A percentile compares a stretch with the other conserved stretches of the same genome.
Conservation (phyloP, 2,797 vertebrate species). For the Manis pentadactyla region DNA sequence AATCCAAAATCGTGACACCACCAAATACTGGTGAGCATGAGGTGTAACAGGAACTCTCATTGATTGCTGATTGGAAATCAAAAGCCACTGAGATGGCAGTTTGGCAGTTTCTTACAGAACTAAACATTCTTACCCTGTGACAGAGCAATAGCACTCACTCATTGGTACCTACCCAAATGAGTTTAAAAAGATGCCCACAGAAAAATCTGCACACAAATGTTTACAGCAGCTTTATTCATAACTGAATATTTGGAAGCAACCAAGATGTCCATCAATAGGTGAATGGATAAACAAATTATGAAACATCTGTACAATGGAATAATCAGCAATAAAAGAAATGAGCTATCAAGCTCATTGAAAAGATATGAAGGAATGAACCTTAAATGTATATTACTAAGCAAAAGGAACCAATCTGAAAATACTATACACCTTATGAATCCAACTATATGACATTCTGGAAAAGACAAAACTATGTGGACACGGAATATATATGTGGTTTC, state of each 20-base stretch:
- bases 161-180: neutral
- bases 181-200: neutral
- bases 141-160: neutral
- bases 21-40: neutral
- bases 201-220: neutral
- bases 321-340: neutral
- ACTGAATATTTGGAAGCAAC: neutral
- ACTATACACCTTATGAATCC: neutral
- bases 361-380: neutral
- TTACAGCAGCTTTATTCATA: neutral
- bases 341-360: neutral
- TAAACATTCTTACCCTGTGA: neutral
- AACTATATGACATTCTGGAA: neutral
- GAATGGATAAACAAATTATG: neutral
- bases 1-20: neutral
- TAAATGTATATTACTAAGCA: neutral
- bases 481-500: neutral
- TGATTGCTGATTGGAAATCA: neutral
- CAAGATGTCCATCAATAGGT: neutral
- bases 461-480: neutral
- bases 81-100: neutral
- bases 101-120: neutral
- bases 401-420: neutral
- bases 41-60: neutral
- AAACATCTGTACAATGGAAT: neutral